Percentiles rank a stretch among this genome's conserved stretches.
Evolutionary conservation across 2,113 vertebrate genomes (phyloP).

Genomic region (Rhineura floridana): DNA sequence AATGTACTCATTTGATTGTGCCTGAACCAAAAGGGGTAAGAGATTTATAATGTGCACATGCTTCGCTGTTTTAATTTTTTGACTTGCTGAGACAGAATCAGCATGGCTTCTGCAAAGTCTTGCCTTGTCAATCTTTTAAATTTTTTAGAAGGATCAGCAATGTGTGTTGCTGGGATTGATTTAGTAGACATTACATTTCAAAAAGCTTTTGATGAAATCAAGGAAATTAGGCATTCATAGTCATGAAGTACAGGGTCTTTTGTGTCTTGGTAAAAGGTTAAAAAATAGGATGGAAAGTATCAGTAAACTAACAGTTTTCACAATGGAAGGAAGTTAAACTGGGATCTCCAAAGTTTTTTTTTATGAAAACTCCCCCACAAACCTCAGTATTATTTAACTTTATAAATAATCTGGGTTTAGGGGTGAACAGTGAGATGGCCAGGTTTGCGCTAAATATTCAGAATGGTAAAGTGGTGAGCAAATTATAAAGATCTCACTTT

Average conservation of each 20-base stretch:
- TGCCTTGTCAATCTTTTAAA: neutral
- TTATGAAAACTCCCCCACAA: no score
- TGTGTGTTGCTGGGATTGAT: neutral
- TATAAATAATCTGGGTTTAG: neutral
- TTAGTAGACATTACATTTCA: neutral
- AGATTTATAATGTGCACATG: constrained; percentile 4
- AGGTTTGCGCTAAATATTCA: neutral
- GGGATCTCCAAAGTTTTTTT: neutral
- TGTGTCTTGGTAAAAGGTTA: neutral
- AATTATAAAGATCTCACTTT: neutral
- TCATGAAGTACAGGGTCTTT: neutral
- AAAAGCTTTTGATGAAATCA: neutral
- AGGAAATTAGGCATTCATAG: neutral
- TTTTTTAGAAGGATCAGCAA: neutral
- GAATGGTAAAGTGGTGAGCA: neutral
- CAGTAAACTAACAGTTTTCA: neutral
- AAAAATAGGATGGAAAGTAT: neutral
- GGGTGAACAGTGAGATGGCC: neutral
- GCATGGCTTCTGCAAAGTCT: neutral
- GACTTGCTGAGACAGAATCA: neutral
- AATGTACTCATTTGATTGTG: constrained; percentile 93
- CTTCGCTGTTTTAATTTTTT: constrained; percentile 27
- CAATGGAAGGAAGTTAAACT: neutral
- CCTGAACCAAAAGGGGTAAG: constrained; percentile 96
- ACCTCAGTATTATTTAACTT: neutral